Percentiles rank a stretch among this genome's conserved stretches.
phyloP scores from a whole-genome alignment of 2,888 invertebrate species.

The Argyresthia goedartella region DNA sequence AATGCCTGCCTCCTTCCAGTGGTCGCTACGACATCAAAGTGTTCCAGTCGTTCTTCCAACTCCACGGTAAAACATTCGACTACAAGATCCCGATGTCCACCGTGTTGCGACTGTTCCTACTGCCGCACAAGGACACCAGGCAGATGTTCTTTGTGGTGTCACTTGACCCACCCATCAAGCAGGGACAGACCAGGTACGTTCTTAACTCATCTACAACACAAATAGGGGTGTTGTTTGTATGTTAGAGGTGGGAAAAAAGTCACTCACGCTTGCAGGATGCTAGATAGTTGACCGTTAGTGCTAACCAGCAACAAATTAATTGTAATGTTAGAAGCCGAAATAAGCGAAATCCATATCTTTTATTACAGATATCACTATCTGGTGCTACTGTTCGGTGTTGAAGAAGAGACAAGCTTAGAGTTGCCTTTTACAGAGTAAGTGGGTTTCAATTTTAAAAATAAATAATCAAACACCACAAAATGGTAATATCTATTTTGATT shows the following conservation, averaged over 20 bases:
- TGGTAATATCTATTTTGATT: too few relatives aligned
- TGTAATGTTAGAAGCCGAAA: too few relatives aligned
- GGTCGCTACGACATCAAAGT: conserved; percentile 98
- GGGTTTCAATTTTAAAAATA: background rate
- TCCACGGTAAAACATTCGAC: conserved; percentile 98
- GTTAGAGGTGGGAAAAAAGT: too few relatives aligned
- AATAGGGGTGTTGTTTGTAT: too few relatives aligned
- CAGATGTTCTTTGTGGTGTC: conserved; percentile 99
- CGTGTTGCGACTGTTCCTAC: conserved; percentile 91
- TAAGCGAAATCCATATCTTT: too few relatives aligned
- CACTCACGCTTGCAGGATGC: too few relatives aligned
- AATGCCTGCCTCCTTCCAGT: conserved; percentile 63
- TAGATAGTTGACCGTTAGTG: too few relatives aligned
- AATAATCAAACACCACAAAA: background rate
- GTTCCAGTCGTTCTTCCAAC: conserved; percentile 77
- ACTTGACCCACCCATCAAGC: conserved; percentile 98
- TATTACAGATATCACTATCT: conserved; percentile 84
- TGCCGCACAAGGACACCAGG: conserved; percentile 97
- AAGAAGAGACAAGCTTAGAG: conserved; percentile 93
- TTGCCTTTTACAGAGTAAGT: conserved; percentile 91
- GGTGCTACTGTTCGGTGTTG: conserved; percentile 93
- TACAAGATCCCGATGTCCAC: conserved; percentile 99
- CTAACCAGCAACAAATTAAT: too few relatives aligned
- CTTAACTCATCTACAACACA: too few relatives aligned
- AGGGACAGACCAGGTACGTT: conserved; percentile 89